Evolutionary conservation across 2,888 invertebrate genomes (phyloP).

Genomic region (Eristalinus sepulchralis): DNA sequence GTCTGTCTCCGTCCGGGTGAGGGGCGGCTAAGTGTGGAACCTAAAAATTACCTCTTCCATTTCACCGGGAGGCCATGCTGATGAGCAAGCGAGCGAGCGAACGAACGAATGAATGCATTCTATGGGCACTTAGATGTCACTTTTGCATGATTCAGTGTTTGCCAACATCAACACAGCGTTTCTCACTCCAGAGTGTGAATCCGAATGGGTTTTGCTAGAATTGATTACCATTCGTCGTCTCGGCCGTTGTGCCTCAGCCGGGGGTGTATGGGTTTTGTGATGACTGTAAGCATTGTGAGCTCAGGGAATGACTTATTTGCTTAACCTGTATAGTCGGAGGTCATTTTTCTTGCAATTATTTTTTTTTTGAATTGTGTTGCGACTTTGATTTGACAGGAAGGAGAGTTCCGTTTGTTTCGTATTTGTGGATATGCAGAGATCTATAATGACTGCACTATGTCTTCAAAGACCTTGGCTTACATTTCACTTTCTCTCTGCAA

Average conservation of each 20-base stretch:
- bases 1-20: slow-evolving; percentile 2
- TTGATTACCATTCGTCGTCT: slow-evolving; percentile 51
- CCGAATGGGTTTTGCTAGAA: slow-evolving; percentile 36
- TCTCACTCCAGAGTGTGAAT: slow-evolving; percentile 1
- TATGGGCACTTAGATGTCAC: slow-evolving; percentile 60
- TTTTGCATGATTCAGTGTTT: slow-evolving; percentile 69
- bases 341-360: background rate
- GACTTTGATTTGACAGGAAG: background rate
- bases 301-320: slow-evolving; percentile 27
- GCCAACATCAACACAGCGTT: slow-evolving; percentile 30
- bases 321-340: background rate
- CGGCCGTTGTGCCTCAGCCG: background rate
- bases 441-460: background rate
- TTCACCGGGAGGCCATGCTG: background rate
- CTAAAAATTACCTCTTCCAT: slow-evolving; percentile 54
- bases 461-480: background rate
- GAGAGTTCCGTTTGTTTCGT: too few species aligned
- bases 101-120: slow-evolving; percentile 1
- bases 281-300: background rate
- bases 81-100: background rate
- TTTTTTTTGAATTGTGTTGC: background rate
- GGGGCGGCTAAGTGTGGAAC: background rate
- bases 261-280: too few species aligned
- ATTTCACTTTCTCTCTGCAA: background rate
- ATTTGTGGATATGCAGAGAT: too few species aligned